Base-by-base conservation (phyloP, 2,113 vertebrate genomes). In the Psettodes erumei region DNA sequence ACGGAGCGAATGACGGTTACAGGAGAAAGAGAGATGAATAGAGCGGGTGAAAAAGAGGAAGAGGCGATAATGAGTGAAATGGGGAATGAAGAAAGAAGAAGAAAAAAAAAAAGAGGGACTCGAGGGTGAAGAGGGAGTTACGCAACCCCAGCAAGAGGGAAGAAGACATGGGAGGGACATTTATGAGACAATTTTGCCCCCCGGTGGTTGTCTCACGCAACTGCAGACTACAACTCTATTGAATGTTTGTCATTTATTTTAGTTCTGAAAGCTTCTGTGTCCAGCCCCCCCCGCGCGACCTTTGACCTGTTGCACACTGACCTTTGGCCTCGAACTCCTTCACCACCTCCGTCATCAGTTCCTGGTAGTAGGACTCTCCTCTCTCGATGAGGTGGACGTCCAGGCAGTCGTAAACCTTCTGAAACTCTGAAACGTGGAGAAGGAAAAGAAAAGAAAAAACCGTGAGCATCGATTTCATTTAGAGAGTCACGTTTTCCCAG, bases 331-430 rank as follows among this genome's bases (percentile, higher is more conserved):
- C 88, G 74, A 97, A 95, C 87, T 97, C 96, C 83, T 96, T 95
- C 56, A 99, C 96, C 19, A 98, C 84, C 7, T 88, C 85, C 2
- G 87, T 87, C 98, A 99, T 99, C 92, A 90, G 90, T 6, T 96
- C 94, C 16, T 98, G 97, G 89, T 99, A 99, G 92, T 79, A 99
- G 0, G 98, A 99, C 83, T 99, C 98, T 8, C 98, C 98, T 82
- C 98, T 91, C 74, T 99, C 97, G 19, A 92, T 62, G 61, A 99
- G 69, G 6, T 83, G 69, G 59, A 99, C 56, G 50, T 96, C 96
- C 94, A 99, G 86, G 80, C 94, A 96, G 58, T 93, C 86, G 67
- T 99, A 99, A 79, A 99, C 95, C 88, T 92, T 98, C 92, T 97
- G 96, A 83, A 99, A 98, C 91, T 99, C 98, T 99, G 78, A 48